These are phyloP conservation scores for Norana najaformis DNA, from an alignment of 2,888 invertebrate genomes.

Conservation along the genomic window DNA sequence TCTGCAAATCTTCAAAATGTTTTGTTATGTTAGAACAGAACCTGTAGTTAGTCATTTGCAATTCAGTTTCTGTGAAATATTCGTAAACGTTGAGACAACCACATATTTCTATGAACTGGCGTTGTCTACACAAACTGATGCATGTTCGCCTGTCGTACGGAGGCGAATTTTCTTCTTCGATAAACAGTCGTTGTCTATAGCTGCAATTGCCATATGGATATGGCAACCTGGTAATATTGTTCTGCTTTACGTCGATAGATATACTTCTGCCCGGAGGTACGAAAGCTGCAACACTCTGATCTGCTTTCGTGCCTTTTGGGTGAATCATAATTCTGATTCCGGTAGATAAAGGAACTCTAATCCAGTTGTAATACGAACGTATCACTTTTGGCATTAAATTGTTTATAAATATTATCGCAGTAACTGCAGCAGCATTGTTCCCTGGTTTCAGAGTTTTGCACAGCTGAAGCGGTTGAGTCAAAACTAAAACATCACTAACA, in stretches of 20 bases:
- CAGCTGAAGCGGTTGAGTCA: neutral
- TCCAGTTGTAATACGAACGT: neutral
- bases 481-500: neutral
- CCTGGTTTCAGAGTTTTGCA: neutral
- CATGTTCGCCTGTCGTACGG: neutral
- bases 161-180: neutral
- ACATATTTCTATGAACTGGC: neutral
- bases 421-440: neutral
- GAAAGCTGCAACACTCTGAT: neutral
- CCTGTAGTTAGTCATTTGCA: neutral
- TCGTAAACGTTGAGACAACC: neutral
- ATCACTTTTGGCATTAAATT: neutral
- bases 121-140: constrained; percentile 21
- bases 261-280: neutral
- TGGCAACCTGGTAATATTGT: neutral
- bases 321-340: neutral
- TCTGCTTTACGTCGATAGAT: neutral
- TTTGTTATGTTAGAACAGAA: neutral
- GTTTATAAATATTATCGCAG: neutral
- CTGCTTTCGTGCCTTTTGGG: neutral
- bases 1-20: neutral
- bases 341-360: neutral
- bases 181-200: neutral
- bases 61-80: neutral
- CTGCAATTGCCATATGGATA: constrained; percentile 6